Percentiles rank a stretch among this genome's conserved stretches.
These are phyloP conservation scores for Schrankia costaestrigalis DNA, from an alignment of 2,888 invertebrate genomes.

Conservation along the genomic window DNA sequence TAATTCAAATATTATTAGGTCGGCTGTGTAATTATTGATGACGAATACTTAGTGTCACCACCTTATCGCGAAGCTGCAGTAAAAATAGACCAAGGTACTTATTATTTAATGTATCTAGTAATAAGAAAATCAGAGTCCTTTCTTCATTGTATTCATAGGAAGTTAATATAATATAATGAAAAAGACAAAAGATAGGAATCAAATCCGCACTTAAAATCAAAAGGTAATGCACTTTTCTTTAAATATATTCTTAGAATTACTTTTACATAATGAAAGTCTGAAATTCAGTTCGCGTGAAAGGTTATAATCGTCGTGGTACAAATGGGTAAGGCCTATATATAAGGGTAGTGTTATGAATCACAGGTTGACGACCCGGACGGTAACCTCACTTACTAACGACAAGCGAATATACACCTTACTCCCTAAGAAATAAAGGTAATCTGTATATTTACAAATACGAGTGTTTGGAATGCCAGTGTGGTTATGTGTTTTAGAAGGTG, in stretches of 20 bases:
- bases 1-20: too few species aligned
- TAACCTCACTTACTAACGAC: constrained; percentile 37
- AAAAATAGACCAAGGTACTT: too few species aligned
- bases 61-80: too few species aligned
- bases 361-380: constrained; percentile 55
- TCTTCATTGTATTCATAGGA: too few species aligned
- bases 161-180: too few species aligned
- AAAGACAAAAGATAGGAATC: too few species aligned
- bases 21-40: too few species aligned
- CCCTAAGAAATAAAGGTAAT: constrained; percentile 21
- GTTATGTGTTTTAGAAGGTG: constrained; percentile 14
- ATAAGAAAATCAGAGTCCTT: too few species aligned
- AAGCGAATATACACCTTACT: constrained; percentile 23
- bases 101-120: too few species aligned
- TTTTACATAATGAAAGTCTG: constrained; percentile 11
- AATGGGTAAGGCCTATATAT: constrained; percentile 50
- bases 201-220: too few species aligned
- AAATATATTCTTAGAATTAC: neutral
- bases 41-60: too few species aligned
- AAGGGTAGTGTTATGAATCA: constrained; percentile 63
- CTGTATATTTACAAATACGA: constrained; percentile 17
- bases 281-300: constrained; percentile 36
- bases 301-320: constrained; percentile 38
- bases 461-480: neutral
- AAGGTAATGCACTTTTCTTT: too few species aligned